Evolutionary conservation across 2,113 vertebrate genomes (phyloP), one percentile per base, ranked within the genome.

Genomic region (Hymenochirus boettgeri): DNA sequence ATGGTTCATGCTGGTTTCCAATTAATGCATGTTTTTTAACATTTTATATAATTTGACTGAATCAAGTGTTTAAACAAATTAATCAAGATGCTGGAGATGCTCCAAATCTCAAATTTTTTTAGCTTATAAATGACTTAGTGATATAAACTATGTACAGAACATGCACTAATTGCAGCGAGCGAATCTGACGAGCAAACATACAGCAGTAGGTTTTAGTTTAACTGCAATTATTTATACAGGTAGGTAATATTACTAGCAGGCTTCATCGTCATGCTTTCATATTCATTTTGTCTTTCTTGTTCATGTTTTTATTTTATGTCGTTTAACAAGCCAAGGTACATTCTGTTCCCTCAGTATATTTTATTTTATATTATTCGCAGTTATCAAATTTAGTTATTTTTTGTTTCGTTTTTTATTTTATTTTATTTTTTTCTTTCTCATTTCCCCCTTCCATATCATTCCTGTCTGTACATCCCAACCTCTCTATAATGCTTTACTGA

Each of bases 191-290:
- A 60, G 18, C 70, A 75, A 37, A 73, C 69, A 35, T 42, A n/a
- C n/a, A n/a, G n/a, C n/a, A n/a, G n/a, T n/a, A n/a, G n/a, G 39
- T 42, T 42, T 42, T 42, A 17, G 79, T 84, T 83, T 27, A 58
- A 52, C 86, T 82, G 81, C 80, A 80, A 75, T 82, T 76, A 85
- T 79, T 78, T 84, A 77, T 66, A 31, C 86, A 96, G 94, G 92
- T 98, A 98, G 91, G 92, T 96, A 86, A 82, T 75, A 70, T 86
- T 85, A 80, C 77, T 86, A 87, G 71, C 80, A 90, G 86, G 75
- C 80, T 82, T 89, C 76, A 79, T 87, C 82, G 84, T 77, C 84
- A 77, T 78, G 54, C 82, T 73, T 78, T 83, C 85, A 81, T 75
- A 84, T 89, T 78, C 79, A 80, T 86, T 80, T 81, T 80, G 72